A percentile compares a stretch with the other conserved stretches of the same genome.
Evolutionary conservation across 37 sponge, comb jelly and placozoan species (phyloP).

Genomic region (Geodia barretti): DNA sequence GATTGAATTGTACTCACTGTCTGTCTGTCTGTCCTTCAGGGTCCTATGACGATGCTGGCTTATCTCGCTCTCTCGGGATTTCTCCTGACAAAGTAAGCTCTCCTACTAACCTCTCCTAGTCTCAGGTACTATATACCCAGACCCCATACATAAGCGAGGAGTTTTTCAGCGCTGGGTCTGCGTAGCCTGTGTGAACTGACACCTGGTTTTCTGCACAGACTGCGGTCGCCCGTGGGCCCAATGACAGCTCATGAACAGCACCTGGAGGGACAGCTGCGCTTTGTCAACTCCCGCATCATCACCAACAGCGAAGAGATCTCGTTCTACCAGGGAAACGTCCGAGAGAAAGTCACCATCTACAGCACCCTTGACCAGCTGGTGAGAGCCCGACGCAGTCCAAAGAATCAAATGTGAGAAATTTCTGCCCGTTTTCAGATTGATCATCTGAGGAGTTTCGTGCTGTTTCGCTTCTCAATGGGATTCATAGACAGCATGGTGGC

Average conservation of each 20-base stretch:
- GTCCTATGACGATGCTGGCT: slow-evolving; percentile 74
- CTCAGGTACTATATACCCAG: background rate
- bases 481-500: slow-evolving; percentile 86
- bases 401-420: background rate
- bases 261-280: slow-evolving; percentile 89
- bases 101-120: background rate
- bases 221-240: slow-evolving; percentile 79
- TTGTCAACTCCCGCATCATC: slow-evolving; percentile 88
- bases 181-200: background rate
- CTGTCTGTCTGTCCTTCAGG: slow-evolving; percentile 22
- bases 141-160: background rate
- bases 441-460: slow-evolving; percentile 77
- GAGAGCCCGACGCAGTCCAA: background rate
- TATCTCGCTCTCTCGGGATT: slow-evolving; percentile 84
- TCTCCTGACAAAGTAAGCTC: slow-evolving; percentile 74
- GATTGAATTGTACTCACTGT: background rate
- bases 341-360: slow-evolving; percentile 77
- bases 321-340: slow-evolving; percentile 86
- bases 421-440: slow-evolving; percentile 44
- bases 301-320: slow-evolving; percentile 97
- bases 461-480: slow-evolving; percentile 85
- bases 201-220: slow-evolving; percentile 27
- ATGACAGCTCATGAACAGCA: slow-evolving; percentile 93
- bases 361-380: slow-evolving; percentile 75
- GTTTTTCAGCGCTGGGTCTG: background rate